phyloP scores from a whole-genome alignment of 2,888 invertebrate species.

The Polymixis flavicincta region DNA sequence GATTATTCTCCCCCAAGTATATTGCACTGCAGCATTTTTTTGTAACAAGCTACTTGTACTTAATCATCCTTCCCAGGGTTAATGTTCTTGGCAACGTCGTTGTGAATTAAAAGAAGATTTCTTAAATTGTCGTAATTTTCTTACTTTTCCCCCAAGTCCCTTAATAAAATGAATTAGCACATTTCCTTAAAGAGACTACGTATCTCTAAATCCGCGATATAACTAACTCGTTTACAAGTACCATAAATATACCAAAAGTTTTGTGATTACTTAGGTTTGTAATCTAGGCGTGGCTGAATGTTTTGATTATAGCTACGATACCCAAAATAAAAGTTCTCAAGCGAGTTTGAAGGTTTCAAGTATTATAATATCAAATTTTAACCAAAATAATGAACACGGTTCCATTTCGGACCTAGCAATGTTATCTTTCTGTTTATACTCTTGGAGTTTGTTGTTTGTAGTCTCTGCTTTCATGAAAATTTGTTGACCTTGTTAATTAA shows the following conservation, averaged over 20 bases:
- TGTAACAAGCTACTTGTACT: slow-evolving; percentile 45
- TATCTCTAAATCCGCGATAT: slow-evolving; percentile 42
- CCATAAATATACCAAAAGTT: slow-evolving; percentile 63
- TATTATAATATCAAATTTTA: slow-evolving; percentile 71
- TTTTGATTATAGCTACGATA: slow-evolving; percentile 52
- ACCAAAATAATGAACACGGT: slow-evolving; percentile 76
- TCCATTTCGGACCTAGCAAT: slow-evolving; percentile 75
- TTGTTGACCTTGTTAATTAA: slow-evolving; percentile 88
- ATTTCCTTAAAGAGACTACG: slow-evolving; percentile 38
- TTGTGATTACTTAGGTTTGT: slow-evolving; percentile 52
- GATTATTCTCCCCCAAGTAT: slow-evolving; percentile 34
- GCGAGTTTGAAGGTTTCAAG: slow-evolving; percentile 54
- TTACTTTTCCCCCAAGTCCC: slow-evolving; percentile 15
- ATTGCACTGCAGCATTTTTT: slow-evolving; percentile 37
- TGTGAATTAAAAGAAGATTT: slow-evolving; percentile 17
- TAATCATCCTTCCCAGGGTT: slow-evolving; percentile 46
- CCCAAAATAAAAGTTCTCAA: slow-evolving; percentile 52
- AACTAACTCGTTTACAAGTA: slow-evolving; percentile 55
- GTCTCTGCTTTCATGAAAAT: slow-evolving; percentile 80
- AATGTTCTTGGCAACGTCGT: slow-evolving; percentile 45
- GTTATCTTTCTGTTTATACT: slow-evolving; percentile 78
- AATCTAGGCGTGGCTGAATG: slow-evolving; percentile 51
- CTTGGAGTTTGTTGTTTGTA: slow-evolving; percentile 73
- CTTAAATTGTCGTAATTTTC: slow-evolving; percentile 25
- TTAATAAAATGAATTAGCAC: slow-evolving; percentile 49